These are phyloP conservation scores for Morpho deidamia DNA, from an alignment of 2,888 invertebrate species.

Conservation along the genomic window DNA sequence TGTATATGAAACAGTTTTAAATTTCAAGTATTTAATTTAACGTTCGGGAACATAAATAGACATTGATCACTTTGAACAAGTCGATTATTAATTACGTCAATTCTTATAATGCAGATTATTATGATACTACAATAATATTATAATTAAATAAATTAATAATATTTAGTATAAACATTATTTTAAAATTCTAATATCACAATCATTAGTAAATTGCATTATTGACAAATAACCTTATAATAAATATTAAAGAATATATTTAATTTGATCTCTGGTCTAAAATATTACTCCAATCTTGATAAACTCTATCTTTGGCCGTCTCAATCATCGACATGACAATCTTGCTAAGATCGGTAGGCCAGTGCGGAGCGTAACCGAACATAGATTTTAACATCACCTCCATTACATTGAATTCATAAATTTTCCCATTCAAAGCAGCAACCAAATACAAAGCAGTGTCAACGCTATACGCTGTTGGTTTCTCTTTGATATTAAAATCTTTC, in stretches of 20 bases:
- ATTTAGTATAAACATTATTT: too few species aligned
- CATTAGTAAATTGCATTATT: background rate
- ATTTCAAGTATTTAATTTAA: too few species aligned
- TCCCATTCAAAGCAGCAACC: conserved; percentile 51
- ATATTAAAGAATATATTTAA: background rate
- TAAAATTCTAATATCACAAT: background rate
- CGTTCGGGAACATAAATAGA: too few species aligned
- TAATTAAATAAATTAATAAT: too few species aligned
- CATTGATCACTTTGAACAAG: too few species aligned
- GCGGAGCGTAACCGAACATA: conserved; percentile 40
- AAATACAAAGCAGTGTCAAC: conserved; percentile 53
- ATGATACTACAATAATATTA: too few species aligned
- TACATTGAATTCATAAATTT: conserved; percentile 57
- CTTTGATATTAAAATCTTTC: conserved; percentile 44
- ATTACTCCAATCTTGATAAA: conserved; percentile 25
- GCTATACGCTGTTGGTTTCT: conserved; percentile 49
- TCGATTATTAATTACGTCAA: too few species aligned
- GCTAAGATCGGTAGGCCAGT: conserved; percentile 40
- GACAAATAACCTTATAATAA: background rate
- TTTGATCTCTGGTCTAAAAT: background rate
- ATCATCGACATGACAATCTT: conserved; percentile 50
- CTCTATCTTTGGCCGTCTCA: conserved; percentile 37
- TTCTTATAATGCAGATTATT: too few species aligned
- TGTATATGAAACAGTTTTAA: too few species aligned
- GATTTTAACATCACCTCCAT: conserved; percentile 51